A percentile compares a stretch with the other conserved stretches of the same genome.
Conservation (phyloP, 2,888 invertebrate genomes). For the Ormia ochracea region DNA sequence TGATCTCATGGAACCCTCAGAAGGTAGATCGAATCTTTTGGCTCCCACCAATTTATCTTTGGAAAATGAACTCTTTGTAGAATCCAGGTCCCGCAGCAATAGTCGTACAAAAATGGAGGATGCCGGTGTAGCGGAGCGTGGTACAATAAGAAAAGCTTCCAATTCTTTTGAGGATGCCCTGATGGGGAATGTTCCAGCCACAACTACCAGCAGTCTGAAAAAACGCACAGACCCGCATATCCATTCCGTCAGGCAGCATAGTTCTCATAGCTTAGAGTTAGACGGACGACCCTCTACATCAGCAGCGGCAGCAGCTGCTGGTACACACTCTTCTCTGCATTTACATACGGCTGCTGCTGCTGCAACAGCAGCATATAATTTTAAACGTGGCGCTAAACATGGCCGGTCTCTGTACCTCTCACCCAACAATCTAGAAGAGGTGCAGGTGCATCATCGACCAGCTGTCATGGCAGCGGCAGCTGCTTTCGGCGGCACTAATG, state of each 20-base stretch:
- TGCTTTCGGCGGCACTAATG: conserved; percentile 76
- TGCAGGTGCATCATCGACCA: conserved; percentile 74
- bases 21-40: conserved; percentile 68
- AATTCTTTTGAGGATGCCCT: conserved; percentile 73
- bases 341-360: conserved; percentile 73
- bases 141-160: conserved; percentile 70
- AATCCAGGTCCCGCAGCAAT: conserved; percentile 75
- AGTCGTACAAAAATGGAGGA: conserved; percentile 76
- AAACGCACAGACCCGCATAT: conserved; percentile 72
- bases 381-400: conserved; percentile 75
- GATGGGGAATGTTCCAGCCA: conserved; percentile 66
- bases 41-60: conserved; percentile 73
- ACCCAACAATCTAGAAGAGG: conserved; percentile 76
- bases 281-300: conserved; percentile 74
- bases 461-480: conserved; percentile 73
- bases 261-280: conserved; percentile 76
- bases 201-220: conserved; percentile 71
- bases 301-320: conserved; percentile 66
- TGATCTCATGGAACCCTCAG: conserved; percentile 73
- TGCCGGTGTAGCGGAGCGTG: conserved; percentile 67
- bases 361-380: conserved; percentile 73
- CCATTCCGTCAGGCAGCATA: conserved; percentile 70
- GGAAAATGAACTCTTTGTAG: conserved; percentile 75
- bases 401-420: conserved; percentile 76
- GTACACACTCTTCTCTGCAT: conserved; percentile 69